Evolutionary conservation across 2,113 vertebrate genomes (phyloP).

Genomic region (Phalacrocorax carbo): DNA sequence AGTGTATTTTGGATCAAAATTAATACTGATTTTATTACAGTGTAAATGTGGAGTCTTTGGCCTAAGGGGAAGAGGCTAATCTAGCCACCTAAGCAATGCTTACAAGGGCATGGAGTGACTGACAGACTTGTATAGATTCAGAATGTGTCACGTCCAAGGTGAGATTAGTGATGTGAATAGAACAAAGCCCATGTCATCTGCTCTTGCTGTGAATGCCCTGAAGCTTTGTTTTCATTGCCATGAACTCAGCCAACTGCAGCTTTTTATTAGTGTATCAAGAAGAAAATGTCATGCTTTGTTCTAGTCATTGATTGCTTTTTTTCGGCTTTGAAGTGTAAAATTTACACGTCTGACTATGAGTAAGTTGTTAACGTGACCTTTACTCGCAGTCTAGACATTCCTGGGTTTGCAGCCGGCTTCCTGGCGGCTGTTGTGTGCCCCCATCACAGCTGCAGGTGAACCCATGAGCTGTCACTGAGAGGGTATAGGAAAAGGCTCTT

Average conservation of each 20-base stretch:
- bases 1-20: slow-evolving; percentile 1
- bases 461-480: background rate
- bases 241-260: background rate
- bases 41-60: background rate
- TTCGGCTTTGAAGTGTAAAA: slow-evolving; percentile 2
- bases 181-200: slow-evolving; percentile 34
- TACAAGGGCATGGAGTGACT: background rate
- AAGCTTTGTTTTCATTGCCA: slow-evolving; percentile 39
- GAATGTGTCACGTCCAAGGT: background rate
- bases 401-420: background rate
- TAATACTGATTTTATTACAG: background rate
- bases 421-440: accelerated
- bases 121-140: background rate
- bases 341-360: background rate
- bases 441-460: background rate
- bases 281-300: slow-evolving; percentile 29
- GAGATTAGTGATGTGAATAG: slow-evolving; percentile 38
- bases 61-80: background rate
- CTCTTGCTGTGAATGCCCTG: slow-evolving; percentile 12
- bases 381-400: background rate
- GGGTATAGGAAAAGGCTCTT: background rate
- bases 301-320: background rate
- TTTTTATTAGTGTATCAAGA: slow-evolving; percentile 36
- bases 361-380: background rate
- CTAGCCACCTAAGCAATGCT: slow-evolving; percentile 32